Percentiles rank a stretch among this genome's conserved stretches.
Evolutionary conservation across 2,888 invertebrate genomes (phyloP).

Genomic region (Oscheius sp.): DNA sequence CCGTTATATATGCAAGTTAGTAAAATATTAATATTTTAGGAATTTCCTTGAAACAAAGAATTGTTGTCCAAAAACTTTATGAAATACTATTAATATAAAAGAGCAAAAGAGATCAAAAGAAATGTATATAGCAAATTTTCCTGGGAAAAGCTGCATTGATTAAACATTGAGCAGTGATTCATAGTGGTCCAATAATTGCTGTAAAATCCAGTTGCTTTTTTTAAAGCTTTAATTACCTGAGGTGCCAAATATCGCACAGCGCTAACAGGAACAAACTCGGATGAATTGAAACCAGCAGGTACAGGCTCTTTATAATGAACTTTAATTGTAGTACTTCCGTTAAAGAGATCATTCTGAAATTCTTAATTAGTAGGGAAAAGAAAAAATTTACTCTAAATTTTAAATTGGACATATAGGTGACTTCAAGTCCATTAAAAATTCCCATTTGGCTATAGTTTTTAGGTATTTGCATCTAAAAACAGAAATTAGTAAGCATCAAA

Average conservation of each 20-base stretch:
- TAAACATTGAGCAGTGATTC: too few species aligned
- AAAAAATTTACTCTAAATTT: not conserved
- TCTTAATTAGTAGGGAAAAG: not conserved
- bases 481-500: not conserved
- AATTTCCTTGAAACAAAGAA: too few species aligned
- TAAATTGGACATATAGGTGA: not conserved
- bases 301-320: not conserved
- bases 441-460: not conserved
- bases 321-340: not conserved
- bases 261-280: not conserved
- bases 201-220: too few species aligned
- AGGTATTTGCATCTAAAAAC: not conserved
- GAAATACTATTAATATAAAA: too few species aligned
- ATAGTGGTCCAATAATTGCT: too few species aligned
- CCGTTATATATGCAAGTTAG: too few species aligned
- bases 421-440: not conserved
- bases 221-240: not conserved
- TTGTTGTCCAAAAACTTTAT: too few species aligned
- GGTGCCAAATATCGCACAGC: constrained; percentile 8
- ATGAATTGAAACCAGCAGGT: not conserved
- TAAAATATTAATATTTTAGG: too few species aligned
- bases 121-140: too few species aligned
- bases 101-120: too few species aligned
- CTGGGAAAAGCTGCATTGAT: too few species aligned
- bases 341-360: too few species aligned